Percentiles rank a stretch among this genome's conserved stretches.
phyloP scores from a whole-genome alignment of 2,797 vertebrate genomes.

The Tachyglossus aculeatus region DNA sequence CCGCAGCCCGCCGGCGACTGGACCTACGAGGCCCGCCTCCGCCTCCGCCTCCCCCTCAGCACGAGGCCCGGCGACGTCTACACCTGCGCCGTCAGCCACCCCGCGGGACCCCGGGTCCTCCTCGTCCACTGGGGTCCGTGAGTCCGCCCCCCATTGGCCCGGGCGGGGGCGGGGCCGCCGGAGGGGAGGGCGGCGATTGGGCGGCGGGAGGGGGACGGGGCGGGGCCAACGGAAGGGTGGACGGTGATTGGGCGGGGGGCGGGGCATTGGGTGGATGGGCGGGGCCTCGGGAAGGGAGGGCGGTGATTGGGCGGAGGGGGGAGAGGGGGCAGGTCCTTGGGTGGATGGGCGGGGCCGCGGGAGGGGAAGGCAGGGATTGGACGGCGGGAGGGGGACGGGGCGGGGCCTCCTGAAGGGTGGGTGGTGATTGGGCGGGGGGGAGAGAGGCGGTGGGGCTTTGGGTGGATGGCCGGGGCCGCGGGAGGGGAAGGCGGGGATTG shows the following conservation, averaged over 20 bases:
- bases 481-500: not conserved
- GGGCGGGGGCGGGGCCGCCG: not conserved
- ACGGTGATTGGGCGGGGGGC: not conserved
- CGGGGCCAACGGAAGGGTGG: not conserved
- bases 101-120: slow-evolving; percentile 21
- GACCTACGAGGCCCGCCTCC: slow-evolving; percentile 74
- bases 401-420: not conserved
- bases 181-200: not conserved
- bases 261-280: not conserved
- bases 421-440: not conserved
- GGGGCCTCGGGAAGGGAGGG: not conserved
- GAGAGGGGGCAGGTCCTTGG: not conserved
- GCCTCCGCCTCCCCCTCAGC: slow-evolving; percentile 69
- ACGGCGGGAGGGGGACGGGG: not conserved
- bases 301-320: not conserved
- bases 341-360: slow-evolving; percentile 3
- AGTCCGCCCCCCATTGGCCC: no score
- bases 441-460: no score
- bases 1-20: slow-evolving; percentile 73
- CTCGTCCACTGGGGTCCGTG: slow-evolving; percentile 71
- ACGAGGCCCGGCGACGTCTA: slow-evolving; percentile 64
- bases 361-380: not conserved
- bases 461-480: no score
- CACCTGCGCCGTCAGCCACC: slow-evolving; percentile 74
- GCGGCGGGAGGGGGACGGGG: not conserved